Conservation (phyloP, 1,140 invertebrate genomes). For the Wiebesia pumilae region DNA sequence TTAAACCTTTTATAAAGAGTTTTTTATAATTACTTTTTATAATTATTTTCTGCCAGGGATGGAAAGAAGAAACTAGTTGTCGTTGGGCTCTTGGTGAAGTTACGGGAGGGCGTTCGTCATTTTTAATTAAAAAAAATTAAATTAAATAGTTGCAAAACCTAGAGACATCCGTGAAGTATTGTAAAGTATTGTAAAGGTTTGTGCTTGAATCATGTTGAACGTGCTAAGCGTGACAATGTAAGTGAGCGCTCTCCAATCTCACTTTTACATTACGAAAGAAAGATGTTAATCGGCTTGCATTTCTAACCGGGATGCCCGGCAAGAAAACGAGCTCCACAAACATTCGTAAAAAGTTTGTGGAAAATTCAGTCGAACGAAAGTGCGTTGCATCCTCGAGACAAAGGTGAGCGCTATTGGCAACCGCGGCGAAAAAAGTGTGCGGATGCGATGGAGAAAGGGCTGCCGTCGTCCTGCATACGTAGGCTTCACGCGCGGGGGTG, state of each 20-base stretch:
- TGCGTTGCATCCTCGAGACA: not conserved
- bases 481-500: slow-evolving; percentile 34
- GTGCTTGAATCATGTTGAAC: too few relatives aligned
- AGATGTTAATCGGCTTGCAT: not conserved
- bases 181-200: too few relatives aligned
- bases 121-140: not conserved
- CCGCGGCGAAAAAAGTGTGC: slow-evolving; percentile 4
- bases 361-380: slow-evolving; percentile 20
- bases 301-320: too few relatives aligned
- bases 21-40: not conserved
- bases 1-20: not conserved
- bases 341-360: slow-evolving; percentile 26
- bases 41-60: not conserved
- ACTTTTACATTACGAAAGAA: too few relatives aligned
- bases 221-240: not conserved
- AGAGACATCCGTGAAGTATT: not conserved
- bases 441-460: not conserved
- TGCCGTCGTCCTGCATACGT: not conserved
- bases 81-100: not conserved
- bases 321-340: not conserved
- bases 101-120: not conserved
- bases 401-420: not conserved
- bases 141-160: not conserved
- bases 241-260: not conserved
- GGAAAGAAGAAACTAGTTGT: too few relatives aligned